Conservation (phyloP, 2,797 vertebrate genomes). For the Molossus alvarezi region DNA sequence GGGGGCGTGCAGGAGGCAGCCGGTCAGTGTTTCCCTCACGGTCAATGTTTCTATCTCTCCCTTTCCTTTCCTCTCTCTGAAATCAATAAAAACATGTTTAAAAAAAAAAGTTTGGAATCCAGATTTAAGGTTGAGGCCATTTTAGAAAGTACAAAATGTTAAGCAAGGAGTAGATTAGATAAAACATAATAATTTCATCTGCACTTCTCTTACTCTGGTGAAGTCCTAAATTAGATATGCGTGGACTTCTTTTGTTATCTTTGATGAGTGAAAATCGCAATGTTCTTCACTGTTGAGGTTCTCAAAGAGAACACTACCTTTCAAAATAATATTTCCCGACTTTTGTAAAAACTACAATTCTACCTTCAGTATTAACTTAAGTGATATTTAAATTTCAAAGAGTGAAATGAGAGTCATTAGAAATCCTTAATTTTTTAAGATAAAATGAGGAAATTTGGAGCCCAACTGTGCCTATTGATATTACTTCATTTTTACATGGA, state of each 20-base stretch:
- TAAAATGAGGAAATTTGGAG: slow-evolving; percentile 78
- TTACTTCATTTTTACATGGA: slow-evolving; percentile 87
- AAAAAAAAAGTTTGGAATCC: slow-evolving; percentile 33
- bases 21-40: no score
- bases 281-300: neutral
- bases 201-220: slow-evolving; percentile 7
- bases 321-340: slow-evolving; percentile 41
- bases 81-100: no score
- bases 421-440: slow-evolving; percentile 69
- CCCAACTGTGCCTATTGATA: slow-evolving; percentile 81
- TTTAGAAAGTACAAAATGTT: slow-evolving; percentile 15
- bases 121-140: slow-evolving; percentile 51
- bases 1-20: no score
- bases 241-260: slow-evolving; percentile 37
- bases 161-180: slow-evolving; percentile 28
- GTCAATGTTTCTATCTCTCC: no score
- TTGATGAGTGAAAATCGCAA: slow-evolving; percentile 60
- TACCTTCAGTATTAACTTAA: slow-evolving; percentile 18
- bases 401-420: slow-evolving; percentile 26
- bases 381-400: slow-evolving; percentile 30
- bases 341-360: slow-evolving; percentile 59
- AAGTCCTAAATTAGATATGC: neutral
- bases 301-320: slow-evolving; percentile 32
- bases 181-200: neutral
- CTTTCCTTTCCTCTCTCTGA: no score